These are phyloP conservation scores for Cremastinae sp. DNA, from an alignment of 2,888 invertebrate species.

Conservation along the genomic window DNA sequence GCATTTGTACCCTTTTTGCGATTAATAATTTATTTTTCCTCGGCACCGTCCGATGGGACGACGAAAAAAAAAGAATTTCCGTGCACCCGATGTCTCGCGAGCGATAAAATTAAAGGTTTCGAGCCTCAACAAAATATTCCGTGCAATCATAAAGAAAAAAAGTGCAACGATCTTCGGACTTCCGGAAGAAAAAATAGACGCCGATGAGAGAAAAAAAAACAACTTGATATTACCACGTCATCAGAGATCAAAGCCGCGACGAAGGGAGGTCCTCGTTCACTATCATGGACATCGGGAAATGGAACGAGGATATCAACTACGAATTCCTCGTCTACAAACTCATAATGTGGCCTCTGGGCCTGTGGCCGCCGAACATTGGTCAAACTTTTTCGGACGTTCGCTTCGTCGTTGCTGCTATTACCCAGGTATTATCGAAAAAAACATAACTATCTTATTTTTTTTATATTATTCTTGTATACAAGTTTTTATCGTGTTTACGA, in stretches of 20 bases:
- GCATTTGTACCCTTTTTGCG: neutral
- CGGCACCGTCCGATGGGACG: slow-evolving; percentile 15
- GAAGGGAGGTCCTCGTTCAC: neutral
- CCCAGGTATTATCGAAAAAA: slow-evolving; percentile 60
- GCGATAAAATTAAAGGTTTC: neutral
- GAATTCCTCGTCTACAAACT: slow-evolving; percentile 62
- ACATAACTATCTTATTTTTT: neutral
- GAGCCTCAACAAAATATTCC: neutral
- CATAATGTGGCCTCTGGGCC: slow-evolving; percentile 65
- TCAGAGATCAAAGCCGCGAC: slow-evolving; percentile 15
- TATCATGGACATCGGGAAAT: slow-evolving; percentile 46
- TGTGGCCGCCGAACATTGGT: slow-evolving; percentile 61
- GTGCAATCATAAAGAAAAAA: slow-evolving; percentile 11
- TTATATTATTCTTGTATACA: too few species aligned
- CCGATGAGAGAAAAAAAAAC: neutral
- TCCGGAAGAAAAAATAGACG: slow-evolving; percentile 5
- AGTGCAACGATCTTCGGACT: too few species aligned
- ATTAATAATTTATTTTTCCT: slow-evolving; percentile 41
- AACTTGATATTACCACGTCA: slow-evolving; percentile 18
- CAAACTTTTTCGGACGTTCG: slow-evolving; percentile 59
- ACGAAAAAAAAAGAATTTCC: neutral
- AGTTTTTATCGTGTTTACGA: too few species aligned
- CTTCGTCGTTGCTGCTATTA: slow-evolving; percentile 58
- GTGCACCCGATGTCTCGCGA: slow-evolving; percentile 1
- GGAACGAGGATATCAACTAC: slow-evolving; percentile 60